Evolutionary conservation across 2,113 vertebrate species (phyloP), one percentile per base, ranked within the genome.

Genomic region (Tretioscincus oriximinensis): DNA sequence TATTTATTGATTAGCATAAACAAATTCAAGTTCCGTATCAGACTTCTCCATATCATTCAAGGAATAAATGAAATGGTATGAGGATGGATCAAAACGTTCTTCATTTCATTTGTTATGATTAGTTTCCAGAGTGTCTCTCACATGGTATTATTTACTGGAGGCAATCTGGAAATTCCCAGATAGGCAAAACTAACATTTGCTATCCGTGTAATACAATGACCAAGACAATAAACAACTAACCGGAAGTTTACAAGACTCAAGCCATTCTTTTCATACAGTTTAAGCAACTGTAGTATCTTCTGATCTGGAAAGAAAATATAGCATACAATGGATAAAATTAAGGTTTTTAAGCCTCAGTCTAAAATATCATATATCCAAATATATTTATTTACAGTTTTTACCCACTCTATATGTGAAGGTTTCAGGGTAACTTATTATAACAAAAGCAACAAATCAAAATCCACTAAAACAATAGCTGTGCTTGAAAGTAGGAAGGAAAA

Each of bases 201-300:
- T 47, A 45, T 21, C 70, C 64, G 65, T 18, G 67, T 58, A 2
- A 31, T 0, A 1, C 49, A 76, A 1, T 66, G 47, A 22, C n/a
- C 8, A 85, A 68, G 12, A 29, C 68, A n/a, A 49, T 20, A 8
- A 20, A 82, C 31, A 24, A 22, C 91, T 86, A 87, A 96, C 96
- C 95, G 92, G 88, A 96, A 97, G 70, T 92, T 95, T 35, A 96
- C 35, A 71, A 99, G 95, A 86, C 97, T 98, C 41, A 96, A 88
- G 31, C 91, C 85, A 89, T 97, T 97, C 88, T 89, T 95, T 88
- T 99, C 98, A 73, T 99, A 99, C 2, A 96, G 91, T 85, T 90
- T 96, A n/a, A 99, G 96, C 3, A 99, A 93, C 20, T 96, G 92
- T 20, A 99, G 81, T 47, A 99, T 92, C 88, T 97, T 99, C 92